Conservation (phyloP, 2,113 vertebrate species). For the Lophius piscatorius region DNA sequence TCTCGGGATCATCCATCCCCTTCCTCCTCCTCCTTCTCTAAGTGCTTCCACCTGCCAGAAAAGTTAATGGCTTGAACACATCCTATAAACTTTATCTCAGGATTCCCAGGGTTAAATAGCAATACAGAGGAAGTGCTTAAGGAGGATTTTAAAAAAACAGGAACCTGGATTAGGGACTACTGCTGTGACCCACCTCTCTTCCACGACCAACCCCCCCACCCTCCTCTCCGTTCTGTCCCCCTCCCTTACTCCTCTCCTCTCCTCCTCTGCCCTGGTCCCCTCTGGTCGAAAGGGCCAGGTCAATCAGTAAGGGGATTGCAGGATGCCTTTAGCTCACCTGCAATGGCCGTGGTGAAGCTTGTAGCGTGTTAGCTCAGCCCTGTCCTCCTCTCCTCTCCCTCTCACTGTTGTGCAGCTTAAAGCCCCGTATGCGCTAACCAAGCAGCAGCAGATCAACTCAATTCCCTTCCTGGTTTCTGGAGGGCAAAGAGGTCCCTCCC, state of each 20-base stretch:
- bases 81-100: constrained; percentile 75
- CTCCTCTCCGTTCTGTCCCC: constrained; percentile 71
- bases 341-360: constrained; percentile 83
- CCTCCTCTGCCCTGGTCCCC: constrained; percentile 71
- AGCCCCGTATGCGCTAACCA: constrained; percentile 86
- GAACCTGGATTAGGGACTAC: constrained; percentile 71
- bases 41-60: constrained; percentile 78
- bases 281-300: constrained; percentile 77
- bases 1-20: constrained; percentile 21
- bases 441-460: constrained; percentile 87
- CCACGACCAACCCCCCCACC: constrained; percentile 66
- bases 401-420: constrained; percentile 84
- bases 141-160: constrained; percentile 62
- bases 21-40: constrained; percentile 41
- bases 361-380: constrained; percentile 82
- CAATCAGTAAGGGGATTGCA: constrained; percentile 69
- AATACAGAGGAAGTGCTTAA: constrained; percentile 71
- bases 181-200: constrained; percentile 73
- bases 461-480: constrained; percentile 91
- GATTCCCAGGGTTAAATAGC: constrained; percentile 59
- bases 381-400: constrained; percentile 80
- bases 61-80: constrained; percentile 75
- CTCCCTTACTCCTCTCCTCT: constrained; percentile 75
- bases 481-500: constrained; percentile 90
- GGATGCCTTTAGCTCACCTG: constrained; percentile 83